Evolutionary conservation across 2,113 vertebrate genomes (phyloP).

Genomic region (Ailuropoda melanoleuca): DNA sequence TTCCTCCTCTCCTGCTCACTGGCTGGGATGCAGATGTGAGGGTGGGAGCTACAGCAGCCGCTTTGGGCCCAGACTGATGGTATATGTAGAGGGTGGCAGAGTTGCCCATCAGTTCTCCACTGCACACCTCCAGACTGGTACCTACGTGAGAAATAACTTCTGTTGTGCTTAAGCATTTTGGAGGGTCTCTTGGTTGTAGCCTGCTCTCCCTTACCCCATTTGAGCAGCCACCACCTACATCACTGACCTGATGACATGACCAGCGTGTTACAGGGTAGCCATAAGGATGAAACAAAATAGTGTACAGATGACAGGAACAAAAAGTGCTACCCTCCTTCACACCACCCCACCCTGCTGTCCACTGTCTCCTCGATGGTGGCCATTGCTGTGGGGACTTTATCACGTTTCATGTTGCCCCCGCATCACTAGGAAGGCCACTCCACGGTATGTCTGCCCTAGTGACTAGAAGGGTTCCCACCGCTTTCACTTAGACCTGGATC

Average conservation of each 20-base stretch:
- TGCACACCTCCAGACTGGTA: background rate
- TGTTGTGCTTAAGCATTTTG: no score
- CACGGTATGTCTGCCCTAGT: rapidly evolving
- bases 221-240: rapidly evolving
- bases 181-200: background rate
- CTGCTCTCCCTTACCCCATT: background rate
- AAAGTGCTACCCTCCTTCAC: background rate
- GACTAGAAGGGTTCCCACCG: background rate
- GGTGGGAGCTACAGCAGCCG: background rate
- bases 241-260: background rate
- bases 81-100: background rate
- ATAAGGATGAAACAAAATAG: no score
- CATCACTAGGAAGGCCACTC: rapidly evolving
- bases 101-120: background rate
- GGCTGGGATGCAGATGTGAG: background rate
- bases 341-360: background rate
- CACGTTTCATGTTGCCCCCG: rapidly evolving
- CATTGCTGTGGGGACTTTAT: rapidly evolving
- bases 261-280: background rate
- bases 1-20: no score
- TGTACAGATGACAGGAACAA: rapidly evolving
- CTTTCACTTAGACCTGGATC: background rate
- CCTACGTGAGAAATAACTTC: background rate
- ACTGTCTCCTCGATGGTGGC: background rate
- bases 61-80: background rate